Base-by-base conservation (phyloP, 2,113 vertebrate species). In the Seriola quinqueradiata region DNA sequence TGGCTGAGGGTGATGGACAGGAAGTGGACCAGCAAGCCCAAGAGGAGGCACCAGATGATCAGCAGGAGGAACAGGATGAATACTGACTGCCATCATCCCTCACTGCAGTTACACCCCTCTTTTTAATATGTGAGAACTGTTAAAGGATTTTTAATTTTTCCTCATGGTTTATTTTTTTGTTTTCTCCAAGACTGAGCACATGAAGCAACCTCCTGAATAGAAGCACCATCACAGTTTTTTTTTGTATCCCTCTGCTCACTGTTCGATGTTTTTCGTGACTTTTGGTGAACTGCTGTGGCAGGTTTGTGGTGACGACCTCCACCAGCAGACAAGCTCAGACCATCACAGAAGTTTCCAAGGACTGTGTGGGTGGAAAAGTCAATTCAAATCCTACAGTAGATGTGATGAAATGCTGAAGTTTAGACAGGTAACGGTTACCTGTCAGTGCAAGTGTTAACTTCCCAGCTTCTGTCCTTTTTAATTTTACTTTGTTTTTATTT, bases 21-120 rank as follows among this genome's bases (percentile, higher is more conserved):
- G 98, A 98, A 55, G 96, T 95, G 48, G 96, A 99, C 85, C 96
- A 96, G 4, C 95, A 97, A 67, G 97, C 96, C 74, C 97, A 93
- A 0, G 97, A 98, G 91, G 96, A 93, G 60, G 89, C 73, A 68
- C 75, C 92, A 83, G 96, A 99, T 84, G 97, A 98, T 94, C 97
- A 96, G 88, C 97, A 97, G 85, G 98, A 98, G 87, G 98, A 96
- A 82, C 97, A 98, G 88, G 98, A 99, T 86, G 98, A 99, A 94
- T 99, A 99, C 96, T 99, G 97, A 99, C 87, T 92, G 71, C 82
- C 81, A 77, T 86, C 84, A 17, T 10, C 87, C 75, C 46, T 92
- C 95, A 70, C 94, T 10, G 23, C 82, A 75, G 79, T 85, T 50
- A 84, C 93, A 83, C 88, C 92, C 93, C 92, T 88, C 40, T 79